Base-by-base conservation (phyloP, 2,797 vertebrate genomes). In the Sternarchorhynchus goeldii region DNA sequence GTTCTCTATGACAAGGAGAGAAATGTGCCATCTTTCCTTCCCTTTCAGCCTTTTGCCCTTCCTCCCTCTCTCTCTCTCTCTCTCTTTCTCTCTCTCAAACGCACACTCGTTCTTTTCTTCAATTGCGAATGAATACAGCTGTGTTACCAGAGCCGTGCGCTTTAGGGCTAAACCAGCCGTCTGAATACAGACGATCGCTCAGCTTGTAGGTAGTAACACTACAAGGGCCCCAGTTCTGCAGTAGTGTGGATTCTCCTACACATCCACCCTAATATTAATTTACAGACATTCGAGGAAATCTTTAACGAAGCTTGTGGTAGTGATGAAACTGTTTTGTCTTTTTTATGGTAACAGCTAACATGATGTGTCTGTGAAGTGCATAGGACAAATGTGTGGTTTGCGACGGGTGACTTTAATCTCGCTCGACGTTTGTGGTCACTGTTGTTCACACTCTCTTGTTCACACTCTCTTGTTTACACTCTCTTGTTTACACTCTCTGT, bases 171-270 rank as follows among this genome's bases (percentile, higher is more conserved):
- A 89, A 87, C 87, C 74, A 87, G 88, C 90, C 39, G 29, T 63
- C n/a, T 76, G 77, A 90, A 90, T 89, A 88, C 92, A 89, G 91
- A 91, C 91, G 90, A 91, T 89, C 90, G 89, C 90, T 89, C 87
- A 89, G 88, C 91, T 90, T 88, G 25, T 32, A 56, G 20, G 34
- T 25, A 25, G 10, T 50, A 50, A 12, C 45, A 3, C 3, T 12
- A 50, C 10, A 10, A 10, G 14, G 45, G 45, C 14, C 10, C 12
- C 45, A 50, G 45, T 12, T 10, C 45, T 50, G 45, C 5, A 0
- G 8, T 29, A 45, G 16, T 32, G 6, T 63, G 5, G 16, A 12
- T 29, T 29, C 25, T 53, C 66, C 14, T 68, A 29, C 41, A 50
- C 25, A 6, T 31, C 53, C 41, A 29, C 21, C 5, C 66, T 68